These are phyloP conservation scores for Bilobella aurantiaca DNA, from an alignment of 1,140 invertebrate genomes.

Conservation along the genomic window DNA sequence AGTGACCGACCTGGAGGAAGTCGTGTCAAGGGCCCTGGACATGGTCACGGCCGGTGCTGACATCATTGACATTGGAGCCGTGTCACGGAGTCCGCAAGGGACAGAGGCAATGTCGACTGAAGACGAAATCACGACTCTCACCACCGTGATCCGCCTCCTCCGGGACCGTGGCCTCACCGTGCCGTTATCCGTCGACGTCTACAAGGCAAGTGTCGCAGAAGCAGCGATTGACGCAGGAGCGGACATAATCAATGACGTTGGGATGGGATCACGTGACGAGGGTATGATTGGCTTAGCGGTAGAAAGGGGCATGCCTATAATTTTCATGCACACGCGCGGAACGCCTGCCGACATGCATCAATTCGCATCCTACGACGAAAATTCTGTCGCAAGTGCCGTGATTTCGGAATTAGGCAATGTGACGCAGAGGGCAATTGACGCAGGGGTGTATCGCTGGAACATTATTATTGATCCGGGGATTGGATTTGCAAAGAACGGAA, in stretches of 20 bases:
- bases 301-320: not conserved
- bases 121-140: not conserved
- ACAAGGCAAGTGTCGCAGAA: not conserved
- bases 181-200: not conserved
- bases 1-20: not conserved
- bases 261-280: not conserved
- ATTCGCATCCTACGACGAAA: not conserved
- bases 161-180: not conserved
- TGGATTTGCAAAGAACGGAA: not conserved
- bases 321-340: not conserved
- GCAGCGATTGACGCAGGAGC: not conserved
- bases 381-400: not conserved
- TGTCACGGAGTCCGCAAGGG: not conserved
- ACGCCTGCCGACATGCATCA: not conserved
- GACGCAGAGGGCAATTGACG: not conserved
- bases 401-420: not conserved
- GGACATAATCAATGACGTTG: not conserved
- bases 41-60: not conserved
- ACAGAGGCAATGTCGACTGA: not conserved
- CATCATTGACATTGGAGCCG: conserved; percentile 2
- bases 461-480: not conserved
- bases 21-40: not conserved
- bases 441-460: not conserved
- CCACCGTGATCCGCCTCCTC: not conserved
- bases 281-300: not conserved